These are phyloP conservation scores for Neoscelio sp. DNA, from an alignment of 2,888 invertebrate species.

Conservation along the genomic window DNA sequence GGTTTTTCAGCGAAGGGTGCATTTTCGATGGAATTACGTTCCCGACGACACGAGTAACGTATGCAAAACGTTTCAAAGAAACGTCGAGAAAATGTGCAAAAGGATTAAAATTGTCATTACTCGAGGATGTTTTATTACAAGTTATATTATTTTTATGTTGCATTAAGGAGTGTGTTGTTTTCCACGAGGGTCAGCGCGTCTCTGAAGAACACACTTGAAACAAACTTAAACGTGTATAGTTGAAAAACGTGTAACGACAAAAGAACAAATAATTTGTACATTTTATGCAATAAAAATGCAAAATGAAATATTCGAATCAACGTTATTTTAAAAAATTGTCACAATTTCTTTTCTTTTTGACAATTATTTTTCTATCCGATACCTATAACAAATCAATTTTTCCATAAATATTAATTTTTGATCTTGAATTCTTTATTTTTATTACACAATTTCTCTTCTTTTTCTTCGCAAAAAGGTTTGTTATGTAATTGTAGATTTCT, in stretches of 20 bases:
- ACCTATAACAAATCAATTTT: no score
- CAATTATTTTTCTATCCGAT: no score
- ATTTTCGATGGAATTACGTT: conserved; percentile 4
- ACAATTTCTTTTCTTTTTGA: no score
- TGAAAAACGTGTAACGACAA: conserved; percentile 3
- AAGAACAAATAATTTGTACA: not conserved
- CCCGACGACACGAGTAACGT: conserved; percentile 9
- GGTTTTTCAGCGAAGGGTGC: no score
- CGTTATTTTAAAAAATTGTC: no score
- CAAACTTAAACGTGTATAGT: no score
- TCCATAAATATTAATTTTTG: no score
- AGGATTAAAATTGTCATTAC: conserved; percentile 25
- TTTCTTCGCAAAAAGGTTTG: not conserved
- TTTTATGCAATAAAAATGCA: not conserved
- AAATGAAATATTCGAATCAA: no score
- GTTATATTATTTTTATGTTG: conserved; percentile 10
- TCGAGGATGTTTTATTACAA: conserved; percentile 18
- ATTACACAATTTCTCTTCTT: no score
- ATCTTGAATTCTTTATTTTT: no score
- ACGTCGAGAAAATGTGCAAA: not conserved
- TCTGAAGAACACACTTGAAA: conserved; percentile 14
- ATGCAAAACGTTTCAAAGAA: conserved; percentile 17
- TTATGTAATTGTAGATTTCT: not conserved
- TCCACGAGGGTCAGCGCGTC: conserved; percentile 10
- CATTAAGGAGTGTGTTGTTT: conserved; percentile 9